A percentile compares a stretch with the other conserved stretches of the same genome.
Conservation (phyloP, 2,113 vertebrate species). For the Cyanoderma ruficeps region DNA sequence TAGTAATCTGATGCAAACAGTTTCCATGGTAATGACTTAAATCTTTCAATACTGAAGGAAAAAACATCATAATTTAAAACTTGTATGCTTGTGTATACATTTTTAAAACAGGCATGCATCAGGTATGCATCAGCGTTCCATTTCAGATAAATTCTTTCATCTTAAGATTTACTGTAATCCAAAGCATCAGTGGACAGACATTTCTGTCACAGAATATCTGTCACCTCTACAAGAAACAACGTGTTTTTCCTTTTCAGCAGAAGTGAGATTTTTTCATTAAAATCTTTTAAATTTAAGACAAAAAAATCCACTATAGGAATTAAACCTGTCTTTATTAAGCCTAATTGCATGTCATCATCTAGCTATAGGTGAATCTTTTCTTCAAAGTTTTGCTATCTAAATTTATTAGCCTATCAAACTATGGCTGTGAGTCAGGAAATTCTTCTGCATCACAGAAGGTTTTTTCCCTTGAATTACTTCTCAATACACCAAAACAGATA, state of each 20-base stretch:
- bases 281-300: not conserved
- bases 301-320: not conserved
- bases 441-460: not conserved
- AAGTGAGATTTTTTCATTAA: not conserved
- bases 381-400: not conserved
- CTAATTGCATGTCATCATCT: not conserved
- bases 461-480: not conserved
- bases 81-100: not conserved
- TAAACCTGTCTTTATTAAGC: not conserved
- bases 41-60: conserved; percentile 45
- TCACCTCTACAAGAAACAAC: not conserved
- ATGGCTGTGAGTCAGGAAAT: not conserved
- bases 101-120: not conserved
- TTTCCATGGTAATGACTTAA: conserved; percentile 74
- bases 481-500: not conserved
- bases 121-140: not conserved
- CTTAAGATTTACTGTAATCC: not conserved
- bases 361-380: not conserved
- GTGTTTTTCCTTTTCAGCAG: not conserved
- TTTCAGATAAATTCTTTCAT: not conserved
- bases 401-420: not conserved
- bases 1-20: conserved; percentile 64
- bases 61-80: conserved; percentile 36
- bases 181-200: not conserved
- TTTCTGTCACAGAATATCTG: not conserved